Base-by-base conservation (phyloP, 1,140 invertebrate genomes). In the Drepana arcuata region DNA sequence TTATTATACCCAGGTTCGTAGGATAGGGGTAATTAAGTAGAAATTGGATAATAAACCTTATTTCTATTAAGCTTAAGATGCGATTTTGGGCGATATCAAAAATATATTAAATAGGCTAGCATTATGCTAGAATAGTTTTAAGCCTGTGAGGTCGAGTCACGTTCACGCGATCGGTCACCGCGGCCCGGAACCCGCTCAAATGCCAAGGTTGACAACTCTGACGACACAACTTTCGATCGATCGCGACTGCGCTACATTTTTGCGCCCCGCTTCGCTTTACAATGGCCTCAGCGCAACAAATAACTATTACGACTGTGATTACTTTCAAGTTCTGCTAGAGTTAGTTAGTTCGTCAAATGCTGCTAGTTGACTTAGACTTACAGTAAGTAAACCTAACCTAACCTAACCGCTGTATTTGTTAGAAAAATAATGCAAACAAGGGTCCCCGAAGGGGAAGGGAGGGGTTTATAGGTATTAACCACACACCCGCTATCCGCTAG, bases 161-260 rank as follows among this genome's bases (percentile, higher is more conserved):
- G n/a, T n/a, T n/a, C n/a, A n/a, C n/a, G 23, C 38, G 64, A 52
- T 51, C 56, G 67, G 62, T 64, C 62, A 56, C 41, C 41, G 48
- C 48, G 39, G 38, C 61, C 73, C 77, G 73, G 73, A 78, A 77
- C 69, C 72, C 68, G 62, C 56, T 71, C 70, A 81, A 81, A 81
- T 81, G 77, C 73, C 77, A 81, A 81, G 77, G 77, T 70, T 81
- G 73, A 65, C 77, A 68, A 78, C 69, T 81, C 68, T 75, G 72
- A 75, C 73, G 70, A 74, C 73, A 71, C 61, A 73, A 81, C 73
- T 81, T 81, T 81, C 77, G 65, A 81, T 60, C 49, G 43, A 48
- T 75, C 60, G 58, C 28, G 31, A 61, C 47, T 68, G 65, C 65
- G 73, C 69, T 61, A 77, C 70, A 78, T 78, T 71, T 72, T 80